Evolutionary conservation across 2,113 vertebrate genomes (phyloP), one percentile per base, ranked within the genome.

Genomic region (Canis aureus): DNA sequence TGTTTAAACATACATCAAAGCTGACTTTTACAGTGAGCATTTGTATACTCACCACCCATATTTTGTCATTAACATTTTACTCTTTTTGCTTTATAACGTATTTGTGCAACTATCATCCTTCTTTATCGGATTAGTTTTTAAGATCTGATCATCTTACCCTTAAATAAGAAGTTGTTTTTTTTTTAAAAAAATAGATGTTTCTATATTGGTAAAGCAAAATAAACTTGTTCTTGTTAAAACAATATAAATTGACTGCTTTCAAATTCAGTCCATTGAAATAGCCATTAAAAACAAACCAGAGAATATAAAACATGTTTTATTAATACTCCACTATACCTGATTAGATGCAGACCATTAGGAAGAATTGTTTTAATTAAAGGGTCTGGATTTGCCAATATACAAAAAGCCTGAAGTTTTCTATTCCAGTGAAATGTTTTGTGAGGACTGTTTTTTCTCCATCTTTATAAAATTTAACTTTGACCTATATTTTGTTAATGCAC

Each of bases 401-500:
- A 27, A 81, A 95, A 92, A 92, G 22, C 43, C 74, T 92, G 5
- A 69, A 80, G n/a, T 59, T 96, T 81, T 86, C 15, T 80, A 59
- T 85, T 91, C 53, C 27, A 55, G 8, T 79, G 5, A 1, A 93
- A 79, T 82, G 23, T 87, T 60, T 93, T 86, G 9, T 76, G 15
- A 91, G 17, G 27, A 49, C 10, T 67, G 3, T 43, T 53, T 89
- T 53, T 25, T 27, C 11, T 16, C 49, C 43, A 69, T 89, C 35
- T 96, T 83, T 79, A 59, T 78, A 79, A 93, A 79, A 95, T 69
- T 84, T 90, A 90, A 87, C 13, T 96, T 95, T 96, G 59, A 92
- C 86, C 67, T 95, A 10, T 88, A 27, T 83, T 93, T 92, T 95
- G 23, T 29, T 94, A 76, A 25, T 23, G 12, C 15, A 88, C 66